phyloP scores from a whole-genome alignment of 2,888 invertebrate genomes.

The Clepsis dumicolana region DNA sequence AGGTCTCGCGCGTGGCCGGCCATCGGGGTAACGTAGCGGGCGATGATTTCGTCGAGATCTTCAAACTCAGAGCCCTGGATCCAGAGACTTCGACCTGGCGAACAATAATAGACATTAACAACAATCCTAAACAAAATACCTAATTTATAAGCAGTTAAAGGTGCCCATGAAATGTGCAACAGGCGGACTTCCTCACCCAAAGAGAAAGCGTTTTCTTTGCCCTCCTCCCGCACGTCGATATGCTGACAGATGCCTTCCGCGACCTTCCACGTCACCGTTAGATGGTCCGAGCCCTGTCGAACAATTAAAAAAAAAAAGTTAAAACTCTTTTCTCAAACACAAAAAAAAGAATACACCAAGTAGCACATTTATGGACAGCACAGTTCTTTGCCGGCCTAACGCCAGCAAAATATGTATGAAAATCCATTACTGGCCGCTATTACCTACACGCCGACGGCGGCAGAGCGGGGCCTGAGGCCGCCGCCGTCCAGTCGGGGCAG shows the following conservation, averaged over 20 bases:
- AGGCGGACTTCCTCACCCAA: slow-evolving; percentile 90
- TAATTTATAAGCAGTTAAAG: slow-evolving; percentile 26
- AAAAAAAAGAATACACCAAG: too few relatives aligned
- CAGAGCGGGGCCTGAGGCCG: too few relatives aligned
- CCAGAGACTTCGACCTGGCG: slow-evolving; percentile 88
- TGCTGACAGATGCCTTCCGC: slow-evolving; percentile 97
- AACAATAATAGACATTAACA: neutral
- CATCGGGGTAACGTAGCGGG: slow-evolving; percentile 98
- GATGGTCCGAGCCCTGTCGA: slow-evolving; percentile 92
- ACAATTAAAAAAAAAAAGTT: neutral
- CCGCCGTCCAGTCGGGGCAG: too few relatives aligned
- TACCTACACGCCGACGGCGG: too few relatives aligned
- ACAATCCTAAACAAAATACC: neutral
- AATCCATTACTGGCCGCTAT: too few relatives aligned
- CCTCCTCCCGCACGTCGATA: slow-evolving; percentile 97
- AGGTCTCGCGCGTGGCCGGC: slow-evolving; percentile 97
- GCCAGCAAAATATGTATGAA: too few relatives aligned
- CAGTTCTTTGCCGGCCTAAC: too few relatives aligned
- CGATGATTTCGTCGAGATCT: slow-evolving; percentile 99
- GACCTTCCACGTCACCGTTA: slow-evolving; percentile 99
- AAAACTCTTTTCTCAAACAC: too few relatives aligned
- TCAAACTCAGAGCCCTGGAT: slow-evolving; percentile 98
- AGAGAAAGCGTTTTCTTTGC: slow-evolving; percentile 98
- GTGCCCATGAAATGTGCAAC: too few relatives aligned
- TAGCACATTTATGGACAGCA: too few relatives aligned